Percentiles rank a stretch among this genome's conserved stretches.
phyloP scores from a whole-genome alignment of 2,113 vertebrate species.

The Promerops cafer region DNA sequence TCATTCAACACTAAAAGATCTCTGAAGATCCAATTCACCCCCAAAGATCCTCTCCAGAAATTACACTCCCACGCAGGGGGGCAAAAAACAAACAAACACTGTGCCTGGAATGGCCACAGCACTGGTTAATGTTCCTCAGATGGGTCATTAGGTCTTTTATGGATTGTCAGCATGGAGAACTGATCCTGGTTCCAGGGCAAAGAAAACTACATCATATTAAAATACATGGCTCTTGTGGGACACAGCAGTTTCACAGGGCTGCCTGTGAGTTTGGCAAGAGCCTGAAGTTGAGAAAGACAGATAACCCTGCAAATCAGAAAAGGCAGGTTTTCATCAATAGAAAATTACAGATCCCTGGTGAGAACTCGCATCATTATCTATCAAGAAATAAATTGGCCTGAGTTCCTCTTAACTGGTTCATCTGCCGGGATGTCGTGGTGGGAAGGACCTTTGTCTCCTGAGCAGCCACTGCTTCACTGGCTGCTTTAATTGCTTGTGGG shows the following conservation, averaged over 20 bases:
- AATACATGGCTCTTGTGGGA: conserved; percentile 52
- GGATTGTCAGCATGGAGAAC: conserved; percentile 36
- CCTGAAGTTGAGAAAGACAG: conserved; percentile 39
- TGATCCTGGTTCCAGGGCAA: conserved; percentile 23
- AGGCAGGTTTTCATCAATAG: conserved; percentile 66
- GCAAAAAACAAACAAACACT: neutral
- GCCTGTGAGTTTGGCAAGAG: conserved; percentile 40
- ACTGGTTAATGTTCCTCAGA: conserved; percentile 22
- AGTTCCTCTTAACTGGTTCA: conserved; percentile 27
- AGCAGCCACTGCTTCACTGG: neutral
- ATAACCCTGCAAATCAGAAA: conserved; percentile 52
- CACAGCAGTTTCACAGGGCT: conserved; percentile 8
- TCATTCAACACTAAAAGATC: neutral
- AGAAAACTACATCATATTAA: conserved; percentile 49
- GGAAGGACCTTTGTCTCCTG: conserved; percentile 26
- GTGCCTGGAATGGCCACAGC: neutral
- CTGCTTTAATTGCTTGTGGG: conserved; percentile 29
- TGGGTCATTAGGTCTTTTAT: conserved; percentile 54
- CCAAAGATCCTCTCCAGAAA: neutral
- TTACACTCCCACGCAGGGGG: neutral
- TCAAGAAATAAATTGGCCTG: conserved; percentile 57
- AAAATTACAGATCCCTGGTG: conserved; percentile 62
- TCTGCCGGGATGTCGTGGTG: neutral
- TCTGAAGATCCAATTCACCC: neutral
- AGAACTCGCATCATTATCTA: conserved; percentile 60